A percentile compares a stretch with the other conserved stretches of the same genome.
Evolutionary conservation across 2,888 invertebrate genomes (phyloP).

Genomic region (Torymus auratus): DNA sequence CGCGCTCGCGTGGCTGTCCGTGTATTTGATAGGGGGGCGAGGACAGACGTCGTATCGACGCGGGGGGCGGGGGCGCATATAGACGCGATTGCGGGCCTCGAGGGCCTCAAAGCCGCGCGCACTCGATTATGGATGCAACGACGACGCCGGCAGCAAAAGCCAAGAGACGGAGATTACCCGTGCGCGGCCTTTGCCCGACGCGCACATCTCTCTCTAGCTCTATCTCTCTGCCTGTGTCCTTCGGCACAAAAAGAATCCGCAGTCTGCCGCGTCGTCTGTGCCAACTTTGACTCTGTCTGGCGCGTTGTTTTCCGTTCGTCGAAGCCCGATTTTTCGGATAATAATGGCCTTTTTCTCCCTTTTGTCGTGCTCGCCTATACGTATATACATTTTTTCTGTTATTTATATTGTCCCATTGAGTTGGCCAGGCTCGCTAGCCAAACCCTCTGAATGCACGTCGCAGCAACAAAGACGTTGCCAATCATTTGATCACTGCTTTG

Average conservation of each 20-base stretch:
- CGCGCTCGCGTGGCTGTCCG: background rate
- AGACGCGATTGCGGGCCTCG: no score
- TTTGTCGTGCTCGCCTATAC: background rate
- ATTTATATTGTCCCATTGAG: background rate
- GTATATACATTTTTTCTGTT: background rate
- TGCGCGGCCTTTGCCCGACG: constrained; percentile 11
- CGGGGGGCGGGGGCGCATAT: background rate
- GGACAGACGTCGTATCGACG: background rate
- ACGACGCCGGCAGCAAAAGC: background rate
- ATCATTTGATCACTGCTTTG: background rate
- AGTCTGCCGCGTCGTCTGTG: constrained; percentile 6
- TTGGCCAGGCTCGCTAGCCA: background rate
- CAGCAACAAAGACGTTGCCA: constrained; percentile 15
- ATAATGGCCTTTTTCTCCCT: background rate
- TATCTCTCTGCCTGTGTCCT: background rate
- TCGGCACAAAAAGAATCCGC: constrained; percentile 34
- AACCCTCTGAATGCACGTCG: background rate
- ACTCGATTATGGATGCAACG: constrained; percentile 55
- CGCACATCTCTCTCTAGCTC: background rate
- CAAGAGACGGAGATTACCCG: constrained; percentile 37
- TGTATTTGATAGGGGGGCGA: background rate
- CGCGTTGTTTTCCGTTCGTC: background rate
- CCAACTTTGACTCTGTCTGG: constrained; percentile 30
- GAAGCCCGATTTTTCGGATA: constrained; percentile 13
- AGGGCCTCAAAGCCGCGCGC: constrained; percentile 44